Base-by-base conservation (phyloP, 2,113 vertebrate species). In the Malurus melanocephalus region DNA sequence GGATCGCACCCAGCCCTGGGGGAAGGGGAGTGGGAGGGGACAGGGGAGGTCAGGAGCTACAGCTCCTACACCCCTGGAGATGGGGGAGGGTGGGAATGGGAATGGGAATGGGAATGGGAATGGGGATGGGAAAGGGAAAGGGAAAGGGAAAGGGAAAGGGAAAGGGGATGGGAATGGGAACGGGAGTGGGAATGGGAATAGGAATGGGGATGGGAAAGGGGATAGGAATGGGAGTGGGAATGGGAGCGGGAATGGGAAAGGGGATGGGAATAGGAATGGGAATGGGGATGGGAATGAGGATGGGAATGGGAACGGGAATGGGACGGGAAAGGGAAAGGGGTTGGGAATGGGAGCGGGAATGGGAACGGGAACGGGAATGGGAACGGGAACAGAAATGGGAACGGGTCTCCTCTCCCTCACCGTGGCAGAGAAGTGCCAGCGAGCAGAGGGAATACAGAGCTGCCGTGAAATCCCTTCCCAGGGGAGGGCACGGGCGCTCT, bases 401-500 rank as follows among this genome's bases (percentile, higher is more conserved):
- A 60, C 48, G n/a, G 30, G 22, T 65, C 79, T 64, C 43, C 69
- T 64, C n/a, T 6, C 1, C 15, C 30, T 51, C 10, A 0, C 45
- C 18, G 0, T 0, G 30, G 53, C 27, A 27, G 10, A 60, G 64
- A 17, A 61, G 45, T 0, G 10, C 57, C 33, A 43, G 55, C 0
- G 1, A 16, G 1, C 15, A 12, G 40, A 48, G 75, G 26, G 46
- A 19, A 33, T 1, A 3, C 2, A 3, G 28, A 9, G 30, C 51
- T 49, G 86, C 74, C 32, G 12, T 38, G 26, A 16, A 6, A 26
- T 16, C 3, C 57, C 8, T 20, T 4, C 77, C 30, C 30, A 23
- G 85, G 0, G 4, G 27, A 22, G 33, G 1, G 3, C 45, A 21
- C 2, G 0, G 35, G 20, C 0, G 1, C 48, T 7, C 0, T 11